Evolutionary conservation across 2,797 vertebrate species (phyloP), one percentile per base, ranked within the genome.

Genomic region (Myotis daubentonii): DNA sequence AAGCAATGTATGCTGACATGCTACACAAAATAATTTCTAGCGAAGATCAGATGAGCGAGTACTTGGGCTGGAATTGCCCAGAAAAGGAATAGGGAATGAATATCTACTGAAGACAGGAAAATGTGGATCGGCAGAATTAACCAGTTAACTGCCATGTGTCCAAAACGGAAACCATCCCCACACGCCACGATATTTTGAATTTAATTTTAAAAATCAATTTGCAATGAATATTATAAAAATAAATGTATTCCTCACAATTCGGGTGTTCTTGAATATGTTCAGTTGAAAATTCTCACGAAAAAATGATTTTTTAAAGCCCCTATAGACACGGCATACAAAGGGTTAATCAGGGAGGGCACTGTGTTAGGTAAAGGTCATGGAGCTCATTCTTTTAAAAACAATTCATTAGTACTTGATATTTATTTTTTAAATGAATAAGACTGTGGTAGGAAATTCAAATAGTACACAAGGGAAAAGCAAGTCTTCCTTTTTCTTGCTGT

Each of bases 401-500:
- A 57, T 44, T 68, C 22, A 19, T 55, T 68, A 74, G 70, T 51
- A 66, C 47, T 80, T 90, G 72, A 36, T 89, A 85, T 94, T 88
- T 55, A 72, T 83, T 84, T 91, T 76, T 71, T 3, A 93, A 91
- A 83, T n/a, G 60, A 74, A 38, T 51, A 89, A 41, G 28, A 70
- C 44, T n/a, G 7, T 68, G 16, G n/a, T 41, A 30, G 36, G 82
- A 89, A 91, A 68, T 94, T 86, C 75, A 89, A 82, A 65, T 41
- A 25, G 16, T 49, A 68, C 23, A 44, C 11, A 79, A 87, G 62
- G 65, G 38, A 86, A 93, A 92, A 71, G 19, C 7, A 93, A 94
- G 22, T 90, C 66, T 90, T 74, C 36, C 23, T 87, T 78, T 55
- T 60, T 23, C 36, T 87, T 20, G 33, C 51, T 60, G 12, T 79